Conservation (phyloP, 92 coral and sea anemone species). For the Bergia puertoricense region DNA sequence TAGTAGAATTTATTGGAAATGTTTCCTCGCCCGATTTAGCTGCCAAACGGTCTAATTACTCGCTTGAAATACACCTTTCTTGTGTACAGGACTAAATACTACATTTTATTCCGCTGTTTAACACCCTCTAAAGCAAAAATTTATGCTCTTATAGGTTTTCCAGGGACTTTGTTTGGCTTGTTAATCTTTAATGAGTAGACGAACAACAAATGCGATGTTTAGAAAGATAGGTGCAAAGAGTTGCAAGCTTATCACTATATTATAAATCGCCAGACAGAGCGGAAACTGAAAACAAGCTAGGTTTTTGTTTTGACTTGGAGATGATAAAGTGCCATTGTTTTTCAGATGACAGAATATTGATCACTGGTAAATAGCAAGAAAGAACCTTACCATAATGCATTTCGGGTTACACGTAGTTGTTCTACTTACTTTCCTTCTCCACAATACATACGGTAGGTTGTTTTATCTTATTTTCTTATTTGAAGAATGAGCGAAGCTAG, state of each 20-base stretch:
- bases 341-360: constrained; percentile 16
- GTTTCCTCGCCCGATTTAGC: not conserved
- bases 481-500: not conserved
- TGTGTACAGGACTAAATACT: not conserved
- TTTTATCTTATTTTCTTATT: not conserved
- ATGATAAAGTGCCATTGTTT: not conserved
- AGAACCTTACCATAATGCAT: constrained; percentile 11
- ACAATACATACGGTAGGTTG: not conserved
- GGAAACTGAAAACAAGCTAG: not conserved
- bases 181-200: not conserved
- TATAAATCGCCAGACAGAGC: not conserved
- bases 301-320: constrained; percentile 5
- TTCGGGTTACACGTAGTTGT: constrained; percentile 4
- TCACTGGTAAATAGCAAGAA: not conserved
- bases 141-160: not conserved
- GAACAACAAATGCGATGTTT: not conserved
- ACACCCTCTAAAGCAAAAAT: not conserved
- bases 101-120: not conserved
- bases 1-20: not conserved
- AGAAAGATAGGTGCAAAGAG: not conserved
- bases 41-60: not conserved
- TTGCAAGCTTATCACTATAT: not conserved
- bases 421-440: not conserved
- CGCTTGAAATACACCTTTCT: not conserved
- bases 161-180: not conserved